These are phyloP conservation scores for Darwinula stevensoni DNA, from an alignment of 2,888 invertebrate genomes.

Conservation along the genomic window DNA sequence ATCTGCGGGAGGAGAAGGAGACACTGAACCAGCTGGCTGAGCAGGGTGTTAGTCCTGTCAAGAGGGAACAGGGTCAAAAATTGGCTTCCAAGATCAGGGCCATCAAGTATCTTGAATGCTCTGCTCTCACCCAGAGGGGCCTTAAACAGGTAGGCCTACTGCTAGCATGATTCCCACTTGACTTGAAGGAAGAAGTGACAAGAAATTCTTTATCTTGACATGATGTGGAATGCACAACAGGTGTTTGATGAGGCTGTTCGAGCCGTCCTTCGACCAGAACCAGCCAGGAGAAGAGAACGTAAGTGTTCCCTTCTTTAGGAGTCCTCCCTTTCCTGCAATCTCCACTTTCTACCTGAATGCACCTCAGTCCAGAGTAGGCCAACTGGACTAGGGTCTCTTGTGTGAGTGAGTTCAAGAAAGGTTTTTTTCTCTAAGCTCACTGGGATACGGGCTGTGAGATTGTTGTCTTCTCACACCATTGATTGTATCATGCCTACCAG, in stretches of 20 bases:
- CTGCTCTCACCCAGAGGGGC: slow-evolving; percentile 90
- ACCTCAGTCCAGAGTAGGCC: too few species aligned
- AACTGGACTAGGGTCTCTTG: too few species aligned
- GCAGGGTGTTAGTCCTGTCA: slow-evolving; percentile 80
- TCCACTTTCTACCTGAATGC: too few species aligned
- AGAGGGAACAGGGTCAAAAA: slow-evolving; percentile 91
- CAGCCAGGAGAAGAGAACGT: slow-evolving; percentile 72
- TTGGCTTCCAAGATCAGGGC: slow-evolving; percentile 94
- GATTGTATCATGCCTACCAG: too few species aligned
- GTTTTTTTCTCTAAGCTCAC: too few species aligned
- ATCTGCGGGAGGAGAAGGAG: slow-evolving; percentile 89
- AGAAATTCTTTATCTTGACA: background rate
- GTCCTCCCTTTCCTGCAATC: too few species aligned
- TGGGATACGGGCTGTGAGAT: too few species aligned
- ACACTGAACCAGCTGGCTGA: slow-evolving; percentile 66
- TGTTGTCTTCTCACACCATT: too few species aligned
- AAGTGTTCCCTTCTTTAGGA: slow-evolving; percentile 29
- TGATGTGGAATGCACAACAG: too few species aligned
- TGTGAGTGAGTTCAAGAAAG: too few species aligned
- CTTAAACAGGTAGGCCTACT: slow-evolving; percentile 37
- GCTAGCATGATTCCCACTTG: slow-evolving; percentile 5
- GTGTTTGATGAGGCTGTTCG: slow-evolving; percentile 97
- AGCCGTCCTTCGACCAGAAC: slow-evolving; percentile 86
- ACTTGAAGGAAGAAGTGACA: background rate
- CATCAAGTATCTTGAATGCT: slow-evolving; percentile 97